These are phyloP conservation scores for Taxidea taxus DNA, from an alignment of 2,113 vertebrate genomes.

Conservation along the genomic window DNA sequence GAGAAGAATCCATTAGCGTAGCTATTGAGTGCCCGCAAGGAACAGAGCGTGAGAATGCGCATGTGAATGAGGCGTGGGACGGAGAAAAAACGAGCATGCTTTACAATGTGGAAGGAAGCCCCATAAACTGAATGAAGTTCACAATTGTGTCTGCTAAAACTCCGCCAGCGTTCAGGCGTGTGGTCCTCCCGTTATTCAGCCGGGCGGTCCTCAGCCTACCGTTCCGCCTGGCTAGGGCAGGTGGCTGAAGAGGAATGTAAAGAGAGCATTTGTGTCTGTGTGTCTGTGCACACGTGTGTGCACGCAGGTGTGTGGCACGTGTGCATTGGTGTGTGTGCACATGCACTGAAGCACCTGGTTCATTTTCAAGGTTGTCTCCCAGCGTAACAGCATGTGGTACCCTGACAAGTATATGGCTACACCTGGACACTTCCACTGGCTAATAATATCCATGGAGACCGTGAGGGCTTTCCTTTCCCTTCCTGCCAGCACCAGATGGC, in stretches of 20 bases:
- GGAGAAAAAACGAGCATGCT: not conserved
- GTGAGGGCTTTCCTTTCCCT: not conserved
- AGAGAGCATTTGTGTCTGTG: not conserved
- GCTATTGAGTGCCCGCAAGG: not conserved
- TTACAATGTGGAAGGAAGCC: not conserved
- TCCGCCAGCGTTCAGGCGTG: not conserved
- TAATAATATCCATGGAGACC: not conserved
- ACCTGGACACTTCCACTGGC: not conserved
- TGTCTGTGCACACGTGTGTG: not conserved
- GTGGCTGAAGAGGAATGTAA: not conserved
- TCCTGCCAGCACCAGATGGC: slow-evolving; percentile 10
- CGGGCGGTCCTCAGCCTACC: not conserved
- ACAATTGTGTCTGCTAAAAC: not conserved
- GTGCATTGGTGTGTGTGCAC: not conserved
- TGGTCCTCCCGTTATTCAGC: not conserved
- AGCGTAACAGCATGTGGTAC: not conserved
- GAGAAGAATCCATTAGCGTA: not conserved
- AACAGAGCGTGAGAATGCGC: not conserved
- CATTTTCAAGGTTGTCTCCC: slow-evolving; percentile 14
- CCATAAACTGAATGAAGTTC: slow-evolving; percentile 45
- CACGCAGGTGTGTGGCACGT: not conserved
- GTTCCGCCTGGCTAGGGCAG: not conserved
- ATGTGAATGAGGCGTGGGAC: not conserved
- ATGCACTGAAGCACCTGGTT: not conserved
- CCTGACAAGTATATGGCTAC: not conserved